Evolutionary conservation across 2,888 invertebrate species (phyloP).

Genomic region (Tipula helvola): DNA sequence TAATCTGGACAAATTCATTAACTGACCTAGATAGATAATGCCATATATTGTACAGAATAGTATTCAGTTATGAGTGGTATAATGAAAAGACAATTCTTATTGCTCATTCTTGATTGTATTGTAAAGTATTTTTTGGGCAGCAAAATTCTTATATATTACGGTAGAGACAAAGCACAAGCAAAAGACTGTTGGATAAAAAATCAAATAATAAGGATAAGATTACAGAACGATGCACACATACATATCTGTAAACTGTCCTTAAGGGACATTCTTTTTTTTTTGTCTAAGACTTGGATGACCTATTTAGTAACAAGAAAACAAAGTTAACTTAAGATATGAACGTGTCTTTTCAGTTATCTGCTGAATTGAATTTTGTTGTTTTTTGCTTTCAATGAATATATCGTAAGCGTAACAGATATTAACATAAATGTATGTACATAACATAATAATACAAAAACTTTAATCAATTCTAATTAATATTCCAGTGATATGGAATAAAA

Average conservation of each 20-base stretch:
- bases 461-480: neutral
- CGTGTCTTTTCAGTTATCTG: neutral
- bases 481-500: neutral
- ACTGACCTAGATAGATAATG: neutral
- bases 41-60: neutral
- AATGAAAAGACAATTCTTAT: neutral
- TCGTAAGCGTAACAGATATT: neutral
- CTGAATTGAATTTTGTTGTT: neutral
- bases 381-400: neutral
- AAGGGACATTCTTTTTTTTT: neutral
- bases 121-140: neutral
- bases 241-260: neutral
- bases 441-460: neutral
- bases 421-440: neutral
- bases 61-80: too few species aligned
- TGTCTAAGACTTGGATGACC: neutral
- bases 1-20: neutral
- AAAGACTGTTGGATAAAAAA: neutral
- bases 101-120: neutral
- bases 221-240: neutral
- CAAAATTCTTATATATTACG: neutral
- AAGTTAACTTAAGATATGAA: neutral
- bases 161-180: neutral
- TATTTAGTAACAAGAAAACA: neutral
- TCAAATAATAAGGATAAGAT: neutral